A percentile compares a stretch with the other conserved stretches of the same genome.
Conservation (phyloP, 2,888 invertebrate species). For the Thelaira solivaga region DNA sequence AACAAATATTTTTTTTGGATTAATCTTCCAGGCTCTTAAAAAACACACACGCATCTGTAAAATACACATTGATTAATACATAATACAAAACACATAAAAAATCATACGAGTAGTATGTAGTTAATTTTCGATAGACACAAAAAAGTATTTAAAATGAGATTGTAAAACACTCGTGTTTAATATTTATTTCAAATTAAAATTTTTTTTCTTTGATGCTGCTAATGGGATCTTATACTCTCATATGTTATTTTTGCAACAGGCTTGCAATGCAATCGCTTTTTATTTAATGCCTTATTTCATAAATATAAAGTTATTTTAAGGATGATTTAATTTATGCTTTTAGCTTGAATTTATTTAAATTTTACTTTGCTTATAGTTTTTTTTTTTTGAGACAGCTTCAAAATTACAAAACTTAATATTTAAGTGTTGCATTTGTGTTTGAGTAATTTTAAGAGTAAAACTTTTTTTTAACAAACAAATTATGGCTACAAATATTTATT, state of each 20-base stretch:
- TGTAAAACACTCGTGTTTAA: neutral
- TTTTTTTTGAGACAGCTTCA: constrained; percentile 4
- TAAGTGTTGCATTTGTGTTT: constrained; percentile 59
- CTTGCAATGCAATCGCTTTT: constrained; percentile 11
- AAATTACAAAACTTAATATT: constrained; percentile 28
- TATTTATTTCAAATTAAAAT: neutral
- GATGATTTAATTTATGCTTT: neutral
- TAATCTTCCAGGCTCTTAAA: neutral
- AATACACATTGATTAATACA: neutral
- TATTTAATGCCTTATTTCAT: constrained; percentile 42
- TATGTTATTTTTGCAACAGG: neutral
- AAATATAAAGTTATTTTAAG: neutral
- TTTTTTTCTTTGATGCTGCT: neutral
- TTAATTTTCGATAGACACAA: constrained; percentile 1
- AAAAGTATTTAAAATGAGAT: neutral
- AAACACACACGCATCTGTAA: constrained; percentile 10
- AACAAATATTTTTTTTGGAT: too few relatives aligned
- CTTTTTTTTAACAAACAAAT: constrained; percentile 43
- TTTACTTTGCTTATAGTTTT: neutral
- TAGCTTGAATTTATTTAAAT: neutral
- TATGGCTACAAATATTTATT: constrained; percentile 31
- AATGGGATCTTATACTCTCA: neutral
- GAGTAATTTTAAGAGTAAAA: constrained; percentile 37
- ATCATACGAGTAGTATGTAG: too few relatives aligned
- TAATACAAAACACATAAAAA: neutral